Conservation (phyloP, 2,797 vertebrate species). For the Lutjanus argentimaculatus region DNA sequence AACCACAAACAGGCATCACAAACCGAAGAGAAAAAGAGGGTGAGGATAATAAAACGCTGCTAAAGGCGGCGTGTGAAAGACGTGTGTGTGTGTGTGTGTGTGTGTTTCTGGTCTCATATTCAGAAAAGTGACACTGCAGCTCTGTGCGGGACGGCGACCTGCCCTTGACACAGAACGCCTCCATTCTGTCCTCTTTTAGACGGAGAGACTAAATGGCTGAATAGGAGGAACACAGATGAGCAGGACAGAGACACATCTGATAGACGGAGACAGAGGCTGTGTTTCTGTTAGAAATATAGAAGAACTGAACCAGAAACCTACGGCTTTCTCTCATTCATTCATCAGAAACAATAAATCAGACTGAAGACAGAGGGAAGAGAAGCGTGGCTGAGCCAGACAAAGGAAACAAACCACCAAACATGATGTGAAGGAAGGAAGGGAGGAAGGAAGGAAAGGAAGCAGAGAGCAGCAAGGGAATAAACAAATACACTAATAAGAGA, state of each 20-base stretch:
- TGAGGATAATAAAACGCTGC: neutral
- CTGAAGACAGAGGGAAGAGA: neutral
- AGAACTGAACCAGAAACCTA: neutral
- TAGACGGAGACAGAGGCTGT: neutral
- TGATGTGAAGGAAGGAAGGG: neutral
- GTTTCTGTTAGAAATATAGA: neutral
- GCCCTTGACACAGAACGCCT: slow-evolving; percentile 16
- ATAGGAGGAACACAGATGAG: neutral
- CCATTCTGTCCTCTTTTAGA: neutral
- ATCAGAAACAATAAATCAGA: neutral
- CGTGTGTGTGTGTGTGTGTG: too few relatives aligned
- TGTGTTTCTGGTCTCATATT: neutral
- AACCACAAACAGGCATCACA: neutral
- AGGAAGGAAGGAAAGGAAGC: neutral
- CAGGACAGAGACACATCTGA: neutral
- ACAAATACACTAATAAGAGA: slow-evolving; percentile 21
- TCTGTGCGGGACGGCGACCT: neutral
- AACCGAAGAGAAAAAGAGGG: neutral
- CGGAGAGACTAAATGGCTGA: neutral
- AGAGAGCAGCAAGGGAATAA: neutral
- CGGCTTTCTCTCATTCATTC: neutral
- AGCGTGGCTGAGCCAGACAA: neutral
- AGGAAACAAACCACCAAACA: neutral
- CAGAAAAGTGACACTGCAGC: slow-evolving; percentile 16
- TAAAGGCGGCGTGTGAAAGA: too few relatives aligned